Evolutionary conservation across 2,797 vertebrate genomes (phyloP).

Genomic region (Lacerta bilineata): DNA sequence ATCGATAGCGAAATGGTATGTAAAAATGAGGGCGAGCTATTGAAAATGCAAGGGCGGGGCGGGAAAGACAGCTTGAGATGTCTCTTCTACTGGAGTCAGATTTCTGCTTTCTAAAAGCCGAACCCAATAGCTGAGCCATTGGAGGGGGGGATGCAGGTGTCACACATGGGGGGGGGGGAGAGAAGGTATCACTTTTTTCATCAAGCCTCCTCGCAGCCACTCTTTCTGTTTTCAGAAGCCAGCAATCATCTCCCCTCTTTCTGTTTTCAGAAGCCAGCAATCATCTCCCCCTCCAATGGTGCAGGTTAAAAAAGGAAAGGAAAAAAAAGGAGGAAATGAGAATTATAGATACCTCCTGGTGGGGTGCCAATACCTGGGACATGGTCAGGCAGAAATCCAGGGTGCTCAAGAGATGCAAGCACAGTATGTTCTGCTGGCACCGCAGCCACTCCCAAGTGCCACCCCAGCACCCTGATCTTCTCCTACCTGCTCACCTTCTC

Average conservation of each 20-base stretch:
- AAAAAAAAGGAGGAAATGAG: background rate
- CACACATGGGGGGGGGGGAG: background rate
- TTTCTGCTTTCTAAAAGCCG: conserved; percentile 15
- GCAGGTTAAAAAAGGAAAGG: background rate
- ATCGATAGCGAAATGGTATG: conserved; percentile 57
- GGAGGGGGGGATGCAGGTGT: conserved; percentile 11
- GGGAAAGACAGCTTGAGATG: background rate
- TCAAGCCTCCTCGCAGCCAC: conserved; percentile 24
- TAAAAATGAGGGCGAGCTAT: conserved; percentile 47
- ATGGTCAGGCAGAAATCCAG: background rate
- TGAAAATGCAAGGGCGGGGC: conserved; percentile 21
- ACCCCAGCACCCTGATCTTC: no score
- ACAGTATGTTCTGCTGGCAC: no score
- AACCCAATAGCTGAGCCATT: background rate
- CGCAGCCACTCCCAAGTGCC: no score
- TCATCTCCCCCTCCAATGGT: background rate
- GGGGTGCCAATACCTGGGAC: background rate
- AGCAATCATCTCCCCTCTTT: conserved; percentile 1
- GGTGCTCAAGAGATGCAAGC: no score
- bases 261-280: conserved; percentile 42
- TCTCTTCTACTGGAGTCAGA: background rate
- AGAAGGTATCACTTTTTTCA: background rate
- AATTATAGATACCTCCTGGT: background rate
- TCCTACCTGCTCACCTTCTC: no score
- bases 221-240: conserved; percentile 43